A percentile compares a stretch with the other conserved stretches of the same genome.
Evolutionary conservation across 2,888 invertebrate species (phyloP).

Genomic region (Scaptomyza tumidula): DNA sequence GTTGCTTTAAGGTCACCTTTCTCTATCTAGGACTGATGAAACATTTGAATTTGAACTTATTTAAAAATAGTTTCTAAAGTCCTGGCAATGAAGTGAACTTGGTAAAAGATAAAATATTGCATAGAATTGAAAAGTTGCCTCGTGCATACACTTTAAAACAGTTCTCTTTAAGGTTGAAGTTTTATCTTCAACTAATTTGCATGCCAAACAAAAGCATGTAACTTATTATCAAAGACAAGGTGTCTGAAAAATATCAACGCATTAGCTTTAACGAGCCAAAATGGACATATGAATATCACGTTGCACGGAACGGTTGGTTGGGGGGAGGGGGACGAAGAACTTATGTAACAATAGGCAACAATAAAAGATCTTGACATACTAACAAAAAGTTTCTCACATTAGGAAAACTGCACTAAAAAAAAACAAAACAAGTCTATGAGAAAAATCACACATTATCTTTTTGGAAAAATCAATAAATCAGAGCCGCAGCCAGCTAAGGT

Average conservation of each 20-base stretch:
- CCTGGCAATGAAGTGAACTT: slow-evolving; percentile 29
- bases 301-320: not conserved
- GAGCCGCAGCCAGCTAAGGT: slow-evolving; percentile 43
- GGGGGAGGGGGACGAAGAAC: not conserved
- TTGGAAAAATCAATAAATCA: slow-evolving; percentile 81
- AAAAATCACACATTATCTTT: slow-evolving; percentile 83
- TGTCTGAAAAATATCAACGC: slow-evolving; percentile 1
- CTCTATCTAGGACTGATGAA: slow-evolving; percentile 37
- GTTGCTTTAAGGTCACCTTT: not conserved
- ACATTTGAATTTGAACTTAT: slow-evolving; percentile 75
- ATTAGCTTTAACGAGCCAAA: not conserved
- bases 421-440: slow-evolving; percentile 66
- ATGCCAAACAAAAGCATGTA: not conserved
- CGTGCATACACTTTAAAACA: slow-evolving; percentile 2
- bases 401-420: slow-evolving; percentile 50
- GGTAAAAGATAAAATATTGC: not conserved
- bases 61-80: slow-evolving; percentile 62
- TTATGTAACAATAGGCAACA: slow-evolving; percentile 58
- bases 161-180: not conserved
- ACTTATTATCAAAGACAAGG: not conserved
- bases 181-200: not conserved
- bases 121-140: not conserved
- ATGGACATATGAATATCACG: slow-evolving; percentile 7
- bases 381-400: slow-evolving; percentile 74
- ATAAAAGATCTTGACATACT: slow-evolving; percentile 68